Base-by-base conservation (phyloP, 1,140 invertebrate species). In the Magallana angulata region DNA sequence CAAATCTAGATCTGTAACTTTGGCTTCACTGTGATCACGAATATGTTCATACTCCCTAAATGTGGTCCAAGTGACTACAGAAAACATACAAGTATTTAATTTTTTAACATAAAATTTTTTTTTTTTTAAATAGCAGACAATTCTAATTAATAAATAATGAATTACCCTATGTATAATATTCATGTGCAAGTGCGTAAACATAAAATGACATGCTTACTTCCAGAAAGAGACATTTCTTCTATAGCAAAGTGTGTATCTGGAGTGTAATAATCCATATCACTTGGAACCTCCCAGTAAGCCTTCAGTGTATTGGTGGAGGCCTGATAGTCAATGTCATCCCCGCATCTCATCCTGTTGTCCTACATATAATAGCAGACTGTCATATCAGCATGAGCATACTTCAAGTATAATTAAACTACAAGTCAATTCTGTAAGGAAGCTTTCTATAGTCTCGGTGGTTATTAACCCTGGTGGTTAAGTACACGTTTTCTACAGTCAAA, bases 21-120 rank as follows among this genome's bases (percentile, higher is more conserved):
- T 86, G 36, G 89, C 85, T 58, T 80, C 59, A 30, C 87, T 80
- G 12, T 85, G 56, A 4, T 86, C 84, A 7, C 84, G 58, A 16
- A 89, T 84, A 57, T 88, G 60, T 80, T 87, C 83, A 64, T 89
- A 88, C 24, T 87, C 64, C 80, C 86, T 87, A 9, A 89, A 84
- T 16, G 81, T 76, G 14, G 16, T 68, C 90, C 90, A 91, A 12
- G 76, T 30, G 86, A 68, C 86, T 87, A 80, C 62, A 14, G 62
- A 84, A 56, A 84, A 30, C 11, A 60, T 24, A 84, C 16, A 84
- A 7, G 9, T 12, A 24, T n/a, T 18, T 12, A 80, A 16, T 12
- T 24, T 24, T 24, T 24, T 24, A 24, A 24, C 24, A 30, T 18
- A 12, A 80, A 30, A 9, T 3, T 80, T 2, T 48, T 48, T 48